Percentiles rank a stretch among this genome's conserved stretches.
Evolutionary conservation across 1,140 invertebrate species (phyloP).

Genomic region (Orchesella cincta): DNA sequence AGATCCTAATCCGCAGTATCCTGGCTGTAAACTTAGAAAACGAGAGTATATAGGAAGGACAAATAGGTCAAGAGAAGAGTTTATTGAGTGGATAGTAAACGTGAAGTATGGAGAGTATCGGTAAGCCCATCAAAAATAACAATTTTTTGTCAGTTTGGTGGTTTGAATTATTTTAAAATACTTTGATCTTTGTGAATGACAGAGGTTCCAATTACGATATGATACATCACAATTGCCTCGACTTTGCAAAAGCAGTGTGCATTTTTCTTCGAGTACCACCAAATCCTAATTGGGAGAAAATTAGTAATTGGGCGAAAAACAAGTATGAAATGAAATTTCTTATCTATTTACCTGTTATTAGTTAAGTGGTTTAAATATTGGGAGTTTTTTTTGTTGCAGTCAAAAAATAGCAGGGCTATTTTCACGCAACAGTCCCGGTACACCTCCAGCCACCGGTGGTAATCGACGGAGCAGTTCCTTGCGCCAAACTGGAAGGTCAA

Average conservation of each 20-base stretch:
- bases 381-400: neutral
- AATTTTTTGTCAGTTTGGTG: neutral
- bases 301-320: constrained; percentile 25
- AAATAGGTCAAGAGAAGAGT: constrained; percentile 31
- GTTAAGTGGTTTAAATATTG: neutral
- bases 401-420: constrained; percentile 23
- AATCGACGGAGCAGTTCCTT: neutral
- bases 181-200: neutral
- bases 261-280: constrained; percentile 40
- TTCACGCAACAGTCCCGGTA: neutral
- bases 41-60: constrained; percentile 43
- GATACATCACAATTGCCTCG: constrained; percentile 42
- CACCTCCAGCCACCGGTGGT: neutral
- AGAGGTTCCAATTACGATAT: constrained; percentile 44
- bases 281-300: constrained; percentile 41
- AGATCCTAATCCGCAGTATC: constrained; percentile 43
- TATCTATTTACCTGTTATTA: neutral
- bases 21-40: constrained; percentile 41
- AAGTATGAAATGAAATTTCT: too few relatives aligned
- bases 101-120: constrained; percentile 35
- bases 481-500: neutral
- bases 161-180: neutral
- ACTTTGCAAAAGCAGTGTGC: constrained; percentile 36
- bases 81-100: constrained; percentile 45
- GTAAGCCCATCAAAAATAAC: neutral